Conservation (phyloP, 2,888 invertebrate genomes). For the Chalcis sispes region DNA sequence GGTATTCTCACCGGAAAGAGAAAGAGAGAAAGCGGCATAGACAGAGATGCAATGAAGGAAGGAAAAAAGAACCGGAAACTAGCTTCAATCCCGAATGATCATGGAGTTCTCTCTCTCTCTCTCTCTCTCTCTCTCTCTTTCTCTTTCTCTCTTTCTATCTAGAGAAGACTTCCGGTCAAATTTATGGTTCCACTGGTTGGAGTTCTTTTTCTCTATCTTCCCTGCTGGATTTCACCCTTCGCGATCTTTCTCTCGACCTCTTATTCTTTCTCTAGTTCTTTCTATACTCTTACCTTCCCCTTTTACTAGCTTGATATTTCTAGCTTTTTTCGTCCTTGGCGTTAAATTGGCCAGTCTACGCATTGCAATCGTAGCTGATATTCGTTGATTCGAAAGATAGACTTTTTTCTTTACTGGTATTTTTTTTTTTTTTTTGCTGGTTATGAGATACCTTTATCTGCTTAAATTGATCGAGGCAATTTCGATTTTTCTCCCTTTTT, state of each 20-base stretch:
- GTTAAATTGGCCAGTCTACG: too few species aligned
- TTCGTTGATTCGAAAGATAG: too few species aligned
- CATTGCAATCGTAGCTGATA: too few species aligned
- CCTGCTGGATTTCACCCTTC: background rate
- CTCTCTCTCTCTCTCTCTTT: background rate
- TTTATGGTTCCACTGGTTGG: constrained; percentile 23
- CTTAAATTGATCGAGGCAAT: too few species aligned
- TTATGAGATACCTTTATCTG: too few species aligned
- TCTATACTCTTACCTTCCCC: too few species aligned
- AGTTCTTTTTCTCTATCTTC: background rate
- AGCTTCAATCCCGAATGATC: constrained; percentile 42
- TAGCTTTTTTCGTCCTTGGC: too few species aligned
- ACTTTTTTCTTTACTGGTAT: too few species aligned
- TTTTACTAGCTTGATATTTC: too few species aligned
- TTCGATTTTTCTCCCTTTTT: too few species aligned
- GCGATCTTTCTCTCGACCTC: background rate
- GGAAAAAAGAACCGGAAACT: constrained; percentile 45
- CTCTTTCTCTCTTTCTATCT: constrained; percentile 27
- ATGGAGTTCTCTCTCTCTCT: constrained; percentile 16
- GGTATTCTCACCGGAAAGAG: constrained; percentile 23
- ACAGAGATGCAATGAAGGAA: constrained; percentile 10
- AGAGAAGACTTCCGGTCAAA: constrained; percentile 37
- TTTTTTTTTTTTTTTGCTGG: too few species aligned
- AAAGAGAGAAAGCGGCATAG: background rate
- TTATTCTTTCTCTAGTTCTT: constrained; percentile 11